Base-by-base conservation (phyloP, 2,113 vertebrate genomes). In the Phocoena sinus region DNA sequence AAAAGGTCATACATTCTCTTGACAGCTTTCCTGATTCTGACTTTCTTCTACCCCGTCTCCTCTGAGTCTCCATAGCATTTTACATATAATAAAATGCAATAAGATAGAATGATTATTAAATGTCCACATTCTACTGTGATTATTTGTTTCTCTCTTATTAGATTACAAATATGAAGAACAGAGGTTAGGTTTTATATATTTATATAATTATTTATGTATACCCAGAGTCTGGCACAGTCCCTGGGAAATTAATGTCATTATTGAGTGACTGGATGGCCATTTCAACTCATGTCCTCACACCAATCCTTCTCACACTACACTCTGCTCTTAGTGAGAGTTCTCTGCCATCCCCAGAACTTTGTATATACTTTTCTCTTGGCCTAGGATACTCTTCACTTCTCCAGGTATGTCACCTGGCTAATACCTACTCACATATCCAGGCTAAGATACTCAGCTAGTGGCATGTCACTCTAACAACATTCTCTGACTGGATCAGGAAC, bases 121-220 rank as follows among this genome's bases (percentile, higher is more conserved):
- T 38, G 56, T 93, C 65, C 80, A 85, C 26, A 85, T 68, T 88
- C n/a, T 56, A 63, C 26, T 76, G 18, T 88, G 71, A 97, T 91
- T 80, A 87, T 97, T 63, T 90, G 26, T 65, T 38, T 97, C 17
- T 83, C 31, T 92, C 44, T 92, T 95, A 83, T 85, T 94, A 92
- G 70, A 93, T 33, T 74, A 13, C 82, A 56, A 79, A 20, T 53
- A 56, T 95, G 77, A 81, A 88, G 44, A 38, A 15, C 6, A 93
- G 38, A 71, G 26, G 73, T 60, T 73, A 10, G 5, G 17, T 76
- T 85, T 74, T 77, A 50, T 38, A 83, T 95, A 56, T 47, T 93
- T 36, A 36, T 87, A 65, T 70, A 65, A 36, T 89, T 89, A 73
- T 62, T 94, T 89, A 79, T 50, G 76, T 87, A 26, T 80, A 7